Evolutionary conservation across 2,113 vertebrate species (phyloP), one percentile per base, ranked within the genome.

Genomic region (Polyodon spathula): DNA sequence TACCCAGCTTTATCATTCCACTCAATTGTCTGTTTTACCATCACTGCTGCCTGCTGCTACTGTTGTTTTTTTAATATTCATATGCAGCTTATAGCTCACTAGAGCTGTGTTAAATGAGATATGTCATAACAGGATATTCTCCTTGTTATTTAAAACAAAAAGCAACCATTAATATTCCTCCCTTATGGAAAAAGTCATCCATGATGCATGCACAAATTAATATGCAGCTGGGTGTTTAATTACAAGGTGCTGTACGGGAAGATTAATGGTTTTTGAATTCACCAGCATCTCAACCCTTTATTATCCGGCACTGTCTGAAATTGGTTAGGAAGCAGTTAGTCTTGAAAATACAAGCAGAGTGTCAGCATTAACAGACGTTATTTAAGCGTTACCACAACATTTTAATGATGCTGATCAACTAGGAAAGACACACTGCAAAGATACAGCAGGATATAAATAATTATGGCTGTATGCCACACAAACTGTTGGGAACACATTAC

Each of bases 81-180:
- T 27, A 27, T 27, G 27, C 27, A 27, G 27, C 27, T 27, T 27
- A 27, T 3, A 27, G 27, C 27, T 27, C 27, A 27, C 27, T 27
- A 27, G 27, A 27, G 27, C 27, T 27, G 27, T 27, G 27, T 27
- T 27, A 27, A 27, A 27, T 27, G 27, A 27, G 27, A 27, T 27
- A 50, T 55, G 53, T 55, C 53, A 55, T 16, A 55, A 8, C 53
- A 27, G 53, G 17, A 55, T 55, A 37, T 17, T 38, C 53, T 17
- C 53, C 17, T 55, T 55, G 6, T 27, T 8, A 37, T 55, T 55
- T 55, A 17, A 37, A 55, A 55, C 53, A 57, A 41, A 6, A 63
- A 73, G 78, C 76, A 74, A 72, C 66, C 59, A 50, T 52, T 59
- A 72, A 64, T 42, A 56, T 65, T 62, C 55, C 40, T 51, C 56